Percentiles rank a stretch among this genome's conserved stretches.
These are phyloP conservation scores for Machaerirhynchus nigripectus DNA, from an alignment of 2,113 vertebrate genomes.

Conservation along the genomic window DNA sequence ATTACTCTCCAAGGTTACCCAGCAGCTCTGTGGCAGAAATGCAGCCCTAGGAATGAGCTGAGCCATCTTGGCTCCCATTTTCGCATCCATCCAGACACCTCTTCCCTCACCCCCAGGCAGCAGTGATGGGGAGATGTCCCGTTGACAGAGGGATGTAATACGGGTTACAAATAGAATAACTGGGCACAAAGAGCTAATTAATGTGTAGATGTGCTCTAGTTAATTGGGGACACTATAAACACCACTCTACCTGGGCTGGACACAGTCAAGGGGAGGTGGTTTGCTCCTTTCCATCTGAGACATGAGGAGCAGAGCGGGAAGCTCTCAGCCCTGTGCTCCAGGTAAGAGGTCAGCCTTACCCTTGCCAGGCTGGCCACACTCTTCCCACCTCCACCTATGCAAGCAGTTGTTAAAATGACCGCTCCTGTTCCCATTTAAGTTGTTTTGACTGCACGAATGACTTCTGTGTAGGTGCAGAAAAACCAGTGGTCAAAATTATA, in stretches of 20 bases:
- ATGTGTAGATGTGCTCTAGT: not conserved
- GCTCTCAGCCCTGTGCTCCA: not conserved
- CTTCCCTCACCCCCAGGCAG: not conserved
- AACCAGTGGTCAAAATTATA: not conserved
- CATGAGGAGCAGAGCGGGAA: not conserved
- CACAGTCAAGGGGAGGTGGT: not conserved
- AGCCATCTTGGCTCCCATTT: not conserved
- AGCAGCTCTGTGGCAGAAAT: not conserved
- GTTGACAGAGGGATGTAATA: not conserved
- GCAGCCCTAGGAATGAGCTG: not conserved
- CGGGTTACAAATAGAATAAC: not conserved
- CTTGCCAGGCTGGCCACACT: not conserved
- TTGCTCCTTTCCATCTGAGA: not conserved
- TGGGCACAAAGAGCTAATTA: not conserved
- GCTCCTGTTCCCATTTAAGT: not conserved
- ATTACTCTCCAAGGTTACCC: not conserved
- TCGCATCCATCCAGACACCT: not conserved
- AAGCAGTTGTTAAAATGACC: not conserved
- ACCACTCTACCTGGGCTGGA: not conserved
- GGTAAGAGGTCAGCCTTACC: not conserved
- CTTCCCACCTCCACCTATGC: not conserved
- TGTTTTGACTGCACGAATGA: not conserved
- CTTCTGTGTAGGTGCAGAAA: not conserved
- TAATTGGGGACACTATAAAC: not conserved
- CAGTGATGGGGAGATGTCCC: not conserved